These are phyloP conservation scores for Drosophila lacicola DNA, from an alignment of 2,888 invertebrate species.

Conservation along the genomic window DNA sequence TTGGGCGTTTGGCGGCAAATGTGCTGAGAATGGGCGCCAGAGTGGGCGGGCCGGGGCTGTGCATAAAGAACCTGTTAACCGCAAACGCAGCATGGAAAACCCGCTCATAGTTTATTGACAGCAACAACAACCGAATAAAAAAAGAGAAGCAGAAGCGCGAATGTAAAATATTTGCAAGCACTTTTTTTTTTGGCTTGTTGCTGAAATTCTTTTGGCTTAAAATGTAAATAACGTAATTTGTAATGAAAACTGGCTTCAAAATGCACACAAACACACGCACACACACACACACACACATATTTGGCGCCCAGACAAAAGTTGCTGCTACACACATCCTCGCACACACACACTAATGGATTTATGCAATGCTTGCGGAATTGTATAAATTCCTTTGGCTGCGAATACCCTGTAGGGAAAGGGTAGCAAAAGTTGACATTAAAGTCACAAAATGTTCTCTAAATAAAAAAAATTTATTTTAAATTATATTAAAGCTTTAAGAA, in stretches of 20 bases:
- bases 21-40: background rate
- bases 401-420: conserved; percentile 11
- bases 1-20: conserved; percentile 5
- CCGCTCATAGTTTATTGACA: conserved; percentile 57
- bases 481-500: no score
- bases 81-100: conserved; percentile 41
- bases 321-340: conserved; percentile 16
- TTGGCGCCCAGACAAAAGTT: conserved; percentile 3
- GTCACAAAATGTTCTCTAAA: no score
- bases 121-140: conserved; percentile 19
- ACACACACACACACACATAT: background rate
- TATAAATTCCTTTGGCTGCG: conserved; percentile 51
- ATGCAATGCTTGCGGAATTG: conserved; percentile 53
- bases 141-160: conserved; percentile 9
- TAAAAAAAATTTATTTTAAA: no score
- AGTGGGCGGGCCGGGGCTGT: background rate
- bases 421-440: no score
- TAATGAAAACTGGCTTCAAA: conserved; percentile 62
- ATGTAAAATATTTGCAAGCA: conserved; percentile 32
- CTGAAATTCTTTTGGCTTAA: conserved; percentile 51
- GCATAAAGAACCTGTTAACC: conserved; percentile 35
- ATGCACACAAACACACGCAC: conserved; percentile 13
- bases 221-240: conserved; percentile 74
- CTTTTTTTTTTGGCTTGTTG: conserved; percentile 24
- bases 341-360: conserved; percentile 39